These are phyloP conservation scores for Pangasius krempfi DNA, from an alignment of 2,797 vertebrate genomes.

Conservation along the genomic window DNA sequence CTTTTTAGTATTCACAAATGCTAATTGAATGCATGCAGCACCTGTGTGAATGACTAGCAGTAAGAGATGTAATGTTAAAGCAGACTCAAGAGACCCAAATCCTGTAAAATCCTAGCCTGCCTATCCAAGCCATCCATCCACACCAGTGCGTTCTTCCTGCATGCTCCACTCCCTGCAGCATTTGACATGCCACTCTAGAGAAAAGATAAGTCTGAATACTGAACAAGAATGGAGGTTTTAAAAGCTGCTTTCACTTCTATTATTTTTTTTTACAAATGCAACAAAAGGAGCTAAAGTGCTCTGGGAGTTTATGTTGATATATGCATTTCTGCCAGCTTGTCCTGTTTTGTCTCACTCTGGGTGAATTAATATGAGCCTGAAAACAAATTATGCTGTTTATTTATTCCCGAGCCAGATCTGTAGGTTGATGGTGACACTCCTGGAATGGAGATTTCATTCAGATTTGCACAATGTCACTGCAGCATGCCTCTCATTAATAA, in stretches of 20 bases:
- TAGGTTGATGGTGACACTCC: conserved; percentile 2
- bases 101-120: conserved; percentile 49
- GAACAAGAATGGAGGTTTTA: conserved; percentile 44
- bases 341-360: conserved; percentile 32
- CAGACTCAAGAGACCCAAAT: conserved; percentile 37
- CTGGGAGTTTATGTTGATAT: conserved; percentile 24
- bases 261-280: conserved; percentile 40
- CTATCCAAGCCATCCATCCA: conserved; percentile 51
- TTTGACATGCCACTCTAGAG: conserved; percentile 40
- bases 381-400: conserved; percentile 24
- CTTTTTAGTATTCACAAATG: conserved; percentile 35
- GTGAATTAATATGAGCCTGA: conserved; percentile 20
- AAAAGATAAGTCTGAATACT: conserved; percentile 53
- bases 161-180: conserved; percentile 39
- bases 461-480: conserved; percentile 28
- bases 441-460: conserved; percentile 23
- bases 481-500: conserved; percentile 46
- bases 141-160: conserved; percentile 50
- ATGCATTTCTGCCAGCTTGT: conserved; percentile 18
- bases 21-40: conserved; percentile 31
- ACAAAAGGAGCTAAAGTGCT: conserved; percentile 52
- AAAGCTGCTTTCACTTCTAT: conserved; percentile 41
- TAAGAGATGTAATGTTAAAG: conserved; percentile 53
- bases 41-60: conserved; percentile 26
- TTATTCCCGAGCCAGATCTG: conserved; percentile 14